phyloP scores from a whole-genome alignment of 2,113 vertebrate genomes.

The Gasterosteus nipponicus region DNA sequence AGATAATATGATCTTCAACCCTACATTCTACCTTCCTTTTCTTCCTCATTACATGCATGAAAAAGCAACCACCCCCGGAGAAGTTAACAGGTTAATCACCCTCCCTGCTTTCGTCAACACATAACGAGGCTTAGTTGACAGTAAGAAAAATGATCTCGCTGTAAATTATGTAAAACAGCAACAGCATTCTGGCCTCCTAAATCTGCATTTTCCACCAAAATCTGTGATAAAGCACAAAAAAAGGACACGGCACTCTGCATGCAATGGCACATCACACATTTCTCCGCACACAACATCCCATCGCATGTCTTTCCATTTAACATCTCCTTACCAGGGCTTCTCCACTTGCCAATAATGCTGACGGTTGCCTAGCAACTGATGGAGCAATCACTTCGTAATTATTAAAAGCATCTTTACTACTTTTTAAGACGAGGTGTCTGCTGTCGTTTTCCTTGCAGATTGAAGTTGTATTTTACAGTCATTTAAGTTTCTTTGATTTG shows the following conservation, averaged over 20 bases:
- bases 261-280: constrained; percentile 18
- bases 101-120: not conserved
- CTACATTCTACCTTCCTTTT: not conserved
- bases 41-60: not conserved
- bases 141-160: not conserved
- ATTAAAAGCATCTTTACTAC: constrained; percentile 61
- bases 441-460: constrained; percentile 6
- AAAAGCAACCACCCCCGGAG: not conserved
- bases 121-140: not conserved
- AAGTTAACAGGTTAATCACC: not conserved
- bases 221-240: constrained; percentile 3
- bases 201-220: constrained; percentile 7
- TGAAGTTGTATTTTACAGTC: constrained; percentile 28
- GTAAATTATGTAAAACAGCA: constrained; percentile 18
- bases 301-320: constrained; percentile 36
- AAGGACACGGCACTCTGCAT: not conserved
- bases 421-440: constrained; percentile 52
- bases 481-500: constrained; percentile 35
- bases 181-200: not conserved
- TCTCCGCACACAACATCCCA: constrained; percentile 41
- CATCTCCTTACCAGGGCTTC: constrained; percentile 42
- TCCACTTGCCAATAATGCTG: constrained; percentile 66
- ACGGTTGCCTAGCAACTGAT: constrained; percentile 82
- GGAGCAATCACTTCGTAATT: constrained; percentile 59
- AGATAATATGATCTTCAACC: not conserved